phyloP scores from a whole-genome alignment of 1,140 invertebrate genomes.

The Drosophila insularis region DNA sequence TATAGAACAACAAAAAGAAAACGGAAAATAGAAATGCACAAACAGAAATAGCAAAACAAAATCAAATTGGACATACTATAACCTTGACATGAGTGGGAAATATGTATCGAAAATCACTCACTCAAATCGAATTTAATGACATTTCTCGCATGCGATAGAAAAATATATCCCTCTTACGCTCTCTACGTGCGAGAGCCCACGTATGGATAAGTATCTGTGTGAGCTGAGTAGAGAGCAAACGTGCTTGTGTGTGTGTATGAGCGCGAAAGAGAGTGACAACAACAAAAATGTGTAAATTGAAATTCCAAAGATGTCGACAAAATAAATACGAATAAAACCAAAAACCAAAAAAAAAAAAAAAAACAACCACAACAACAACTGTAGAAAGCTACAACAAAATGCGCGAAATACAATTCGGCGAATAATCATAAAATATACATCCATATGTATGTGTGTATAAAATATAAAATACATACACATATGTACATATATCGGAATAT shows the following conservation, averaged over 20 bases:
- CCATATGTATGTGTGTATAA: constrained; percentile 24
- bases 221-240: constrained; percentile 23
- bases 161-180: not conserved
- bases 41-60: constrained; percentile 43
- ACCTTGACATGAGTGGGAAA: constrained; percentile 50
- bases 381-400: constrained; percentile 76
- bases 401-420: constrained; percentile 75
- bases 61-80: constrained; percentile 49
- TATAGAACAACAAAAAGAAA: constrained; percentile 25
- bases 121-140: constrained; percentile 5
- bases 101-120: constrained; percentile 22
- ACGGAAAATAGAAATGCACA: constrained; percentile 30
- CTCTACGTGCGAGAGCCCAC: constrained; percentile 41
- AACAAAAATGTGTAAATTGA: constrained; percentile 80
- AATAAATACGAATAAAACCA: constrained; percentile 66
- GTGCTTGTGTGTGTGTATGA: constrained; percentile 19
- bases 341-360: constrained; percentile 47
- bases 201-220: constrained; percentile 53
- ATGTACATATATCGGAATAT: not conserved
- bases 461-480: too few relatives aligned
- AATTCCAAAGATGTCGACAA: constrained; percentile 81
- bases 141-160: constrained; percentile 69
- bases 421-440: constrained; percentile 52
- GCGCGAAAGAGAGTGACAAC: constrained; percentile 56
- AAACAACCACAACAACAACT: constrained; percentile 45